Evolutionary conservation across 2,888 invertebrate genomes (phyloP).

Genomic region (Cosmia pyralina): DNA sequence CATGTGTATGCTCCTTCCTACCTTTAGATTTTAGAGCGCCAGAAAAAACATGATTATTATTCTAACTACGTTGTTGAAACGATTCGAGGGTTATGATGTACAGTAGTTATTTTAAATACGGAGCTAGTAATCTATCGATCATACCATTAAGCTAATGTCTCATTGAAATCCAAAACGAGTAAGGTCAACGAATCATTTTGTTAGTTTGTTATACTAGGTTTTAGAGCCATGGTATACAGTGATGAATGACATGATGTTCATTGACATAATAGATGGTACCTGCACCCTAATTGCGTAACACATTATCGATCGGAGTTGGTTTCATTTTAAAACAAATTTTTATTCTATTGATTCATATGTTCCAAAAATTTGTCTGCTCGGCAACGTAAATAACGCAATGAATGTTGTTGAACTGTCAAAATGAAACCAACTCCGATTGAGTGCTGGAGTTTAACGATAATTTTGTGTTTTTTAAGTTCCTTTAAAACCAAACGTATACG

Average conservation of each 20-base stretch:
- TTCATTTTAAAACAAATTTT: too few relatives aligned
- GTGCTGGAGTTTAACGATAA: too few relatives aligned
- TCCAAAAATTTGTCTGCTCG: too few relatives aligned
- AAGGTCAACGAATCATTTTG: conserved; percentile 2
- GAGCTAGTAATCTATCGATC: conserved; percentile 24
- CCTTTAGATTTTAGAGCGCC: conserved; percentile 1
- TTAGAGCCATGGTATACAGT: background rate
- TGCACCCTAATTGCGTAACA: too few relatives aligned
- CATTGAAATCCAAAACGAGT: conserved; percentile 54
- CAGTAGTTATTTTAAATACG: conserved; percentile 46
- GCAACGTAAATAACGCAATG: too few relatives aligned
- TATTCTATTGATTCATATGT: too few relatives aligned
- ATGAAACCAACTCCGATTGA: too few relatives aligned
- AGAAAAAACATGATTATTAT: conserved; percentile 19
- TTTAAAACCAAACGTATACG: too few relatives aligned
- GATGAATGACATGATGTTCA: background rate
- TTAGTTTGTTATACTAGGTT: background rate
- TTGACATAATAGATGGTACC: background rate
- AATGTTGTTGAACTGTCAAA: too few relatives aligned
- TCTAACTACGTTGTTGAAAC: conserved; percentile 19
- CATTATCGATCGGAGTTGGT: too few relatives aligned
- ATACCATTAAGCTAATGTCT: conserved; percentile 46
- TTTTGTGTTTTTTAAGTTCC: too few relatives aligned
- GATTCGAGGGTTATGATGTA: conserved; percentile 9
- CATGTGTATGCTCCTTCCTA: background rate